phyloP scores from a whole-genome alignment of 2,113 vertebrate species.

The Gallinago undulata region DNA sequence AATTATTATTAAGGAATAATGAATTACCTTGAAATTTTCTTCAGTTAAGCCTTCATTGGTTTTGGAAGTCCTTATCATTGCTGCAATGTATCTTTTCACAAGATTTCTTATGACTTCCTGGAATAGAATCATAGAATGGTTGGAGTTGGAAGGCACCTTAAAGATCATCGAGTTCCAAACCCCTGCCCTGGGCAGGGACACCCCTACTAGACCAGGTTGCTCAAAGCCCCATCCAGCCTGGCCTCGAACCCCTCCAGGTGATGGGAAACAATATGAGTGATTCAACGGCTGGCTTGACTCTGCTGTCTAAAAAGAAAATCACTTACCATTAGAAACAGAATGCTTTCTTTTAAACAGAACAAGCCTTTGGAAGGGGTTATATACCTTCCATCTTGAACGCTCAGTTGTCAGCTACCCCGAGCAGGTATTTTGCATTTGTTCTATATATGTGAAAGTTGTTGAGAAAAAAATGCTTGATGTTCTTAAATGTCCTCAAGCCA shows the following conservation, averaged over 20 bases:
- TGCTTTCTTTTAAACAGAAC: background rate
- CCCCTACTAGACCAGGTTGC: too few species aligned
- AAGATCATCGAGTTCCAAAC: too few species aligned
- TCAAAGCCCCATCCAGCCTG: too few species aligned
- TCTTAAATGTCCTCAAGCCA: background rate
- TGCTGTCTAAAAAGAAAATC: background rate
- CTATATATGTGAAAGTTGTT: fast-evolving
- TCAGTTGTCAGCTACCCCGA: background rate
- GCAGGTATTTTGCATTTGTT: background rate
- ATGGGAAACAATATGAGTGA: background rate
- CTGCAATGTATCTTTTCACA: constrained; percentile 94
- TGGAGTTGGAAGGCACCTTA: too few species aligned
- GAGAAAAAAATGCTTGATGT: background rate
- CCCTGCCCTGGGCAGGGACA: too few species aligned
- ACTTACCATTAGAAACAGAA: background rate
- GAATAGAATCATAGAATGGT: background rate
- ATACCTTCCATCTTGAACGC: background rate
- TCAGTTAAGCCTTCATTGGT: constrained; percentile 94
- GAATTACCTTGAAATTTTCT: constrained; percentile 94
- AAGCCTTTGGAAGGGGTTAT: background rate
- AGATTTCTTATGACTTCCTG: constrained; percentile 96
- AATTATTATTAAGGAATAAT: background rate
- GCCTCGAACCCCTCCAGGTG: too few species aligned
- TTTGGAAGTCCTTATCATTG: constrained; percentile 97
- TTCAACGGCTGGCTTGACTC: background rate